phyloP scores from a whole-genome alignment of 2,888 invertebrate species.

The Lepidochrysops patricia region DNA sequence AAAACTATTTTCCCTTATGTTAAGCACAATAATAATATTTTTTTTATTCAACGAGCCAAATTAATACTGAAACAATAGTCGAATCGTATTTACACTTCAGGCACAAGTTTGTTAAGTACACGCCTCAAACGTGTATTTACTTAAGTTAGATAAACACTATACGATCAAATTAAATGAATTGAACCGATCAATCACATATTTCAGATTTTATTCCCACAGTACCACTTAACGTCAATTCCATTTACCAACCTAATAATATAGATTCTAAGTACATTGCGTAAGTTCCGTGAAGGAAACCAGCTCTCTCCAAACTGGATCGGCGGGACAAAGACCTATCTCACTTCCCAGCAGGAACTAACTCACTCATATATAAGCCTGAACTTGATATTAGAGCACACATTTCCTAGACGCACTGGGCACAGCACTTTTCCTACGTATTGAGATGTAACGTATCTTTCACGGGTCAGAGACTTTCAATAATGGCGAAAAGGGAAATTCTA shows the following conservation, averaged over 20 bases:
- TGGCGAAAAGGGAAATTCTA: slow-evolving; percentile 53
- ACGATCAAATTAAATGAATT: not conserved
- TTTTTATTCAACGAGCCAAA: too few species aligned
- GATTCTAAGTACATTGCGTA: slow-evolving; percentile 22
- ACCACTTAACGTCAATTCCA: not conserved
- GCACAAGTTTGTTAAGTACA: too few species aligned
- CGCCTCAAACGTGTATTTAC: too few species aligned
- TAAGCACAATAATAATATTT: too few species aligned
- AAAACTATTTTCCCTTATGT: too few species aligned
- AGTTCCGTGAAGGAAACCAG: slow-evolving; percentile 44
- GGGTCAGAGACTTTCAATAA: slow-evolving; percentile 26
- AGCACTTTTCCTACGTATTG: slow-evolving; percentile 58
- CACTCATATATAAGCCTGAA: slow-evolving; percentile 68
- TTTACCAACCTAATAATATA: slow-evolving; percentile 11
- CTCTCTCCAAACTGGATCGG: slow-evolving; percentile 52
- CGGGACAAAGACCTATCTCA: slow-evolving; percentile 71
- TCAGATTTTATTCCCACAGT: not conserved
- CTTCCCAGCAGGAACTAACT: slow-evolving; percentile 64
- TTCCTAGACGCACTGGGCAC: slow-evolving; percentile 47
- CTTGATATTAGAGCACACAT: slow-evolving; percentile 64
- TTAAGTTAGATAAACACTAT: not conserved
- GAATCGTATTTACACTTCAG: too few species aligned
- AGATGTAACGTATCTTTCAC: slow-evolving; percentile 40
- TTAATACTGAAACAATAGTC: too few species aligned
- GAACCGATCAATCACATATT: not conserved